phyloP scores from a whole-genome alignment of 1,140 invertebrate genomes.

The Zaprionus davidi region DNA sequence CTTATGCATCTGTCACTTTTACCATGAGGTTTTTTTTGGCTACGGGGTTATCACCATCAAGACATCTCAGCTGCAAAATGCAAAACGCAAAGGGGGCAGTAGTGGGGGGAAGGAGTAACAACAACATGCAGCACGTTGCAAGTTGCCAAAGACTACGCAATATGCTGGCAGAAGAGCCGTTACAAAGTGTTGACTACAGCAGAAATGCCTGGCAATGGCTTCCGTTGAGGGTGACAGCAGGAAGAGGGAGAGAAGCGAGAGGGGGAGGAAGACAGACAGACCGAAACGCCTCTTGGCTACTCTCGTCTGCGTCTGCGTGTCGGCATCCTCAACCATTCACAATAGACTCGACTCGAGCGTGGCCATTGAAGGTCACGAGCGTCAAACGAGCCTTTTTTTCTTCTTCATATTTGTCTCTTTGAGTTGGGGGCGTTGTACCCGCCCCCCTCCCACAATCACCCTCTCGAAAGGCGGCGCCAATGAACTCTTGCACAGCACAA shows the following conservation, averaged over 20 bases:
- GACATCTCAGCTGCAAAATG: slow-evolving; percentile 60
- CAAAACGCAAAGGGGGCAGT: slow-evolving; percentile 48
- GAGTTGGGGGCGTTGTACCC: slow-evolving; percentile 18
- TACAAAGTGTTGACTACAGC: slow-evolving; percentile 7
- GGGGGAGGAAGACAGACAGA: background rate
- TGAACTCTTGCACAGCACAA: slow-evolving; percentile 50
- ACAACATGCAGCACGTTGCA: slow-evolving; percentile 4
- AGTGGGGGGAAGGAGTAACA: background rate
- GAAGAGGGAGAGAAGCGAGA: background rate
- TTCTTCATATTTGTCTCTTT: slow-evolving; percentile 50
- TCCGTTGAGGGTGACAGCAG: slow-evolving; percentile 64
- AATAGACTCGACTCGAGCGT: background rate
- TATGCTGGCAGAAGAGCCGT: background rate
- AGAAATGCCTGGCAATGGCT: slow-evolving; percentile 57
- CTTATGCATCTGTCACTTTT: slow-evolving; percentile 50
- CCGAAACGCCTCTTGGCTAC: slow-evolving; percentile 9
- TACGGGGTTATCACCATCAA: slow-evolving; percentile 63
- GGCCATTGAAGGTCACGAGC: slow-evolving; percentile 61
- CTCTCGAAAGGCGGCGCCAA: slow-evolving; percentile 47
- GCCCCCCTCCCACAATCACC: background rate
- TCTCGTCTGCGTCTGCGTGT: background rate
- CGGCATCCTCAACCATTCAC: slow-evolving; percentile 3
- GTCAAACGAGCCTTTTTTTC: slow-evolving; percentile 56
- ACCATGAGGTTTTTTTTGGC: slow-evolving; percentile 28
- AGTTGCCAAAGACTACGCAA: slow-evolving; percentile 27